A percentile compares a stretch with the other conserved stretches of the same genome.
Evolutionary conservation across 1,140 invertebrate species (phyloP).

Genomic region (Dreissena rostriformis): DNA sequence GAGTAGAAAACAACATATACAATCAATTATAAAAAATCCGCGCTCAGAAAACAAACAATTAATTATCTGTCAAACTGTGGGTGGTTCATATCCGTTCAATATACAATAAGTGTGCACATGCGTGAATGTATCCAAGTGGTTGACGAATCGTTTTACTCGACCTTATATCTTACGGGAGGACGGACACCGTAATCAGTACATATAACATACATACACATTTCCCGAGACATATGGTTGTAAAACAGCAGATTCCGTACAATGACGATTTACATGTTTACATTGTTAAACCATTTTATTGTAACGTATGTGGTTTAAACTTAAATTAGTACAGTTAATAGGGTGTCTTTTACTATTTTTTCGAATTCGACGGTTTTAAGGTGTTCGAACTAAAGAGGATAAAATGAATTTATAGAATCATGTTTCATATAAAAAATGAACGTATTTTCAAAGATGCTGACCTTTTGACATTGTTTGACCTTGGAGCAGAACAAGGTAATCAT

Average conservation of each 20-base stretch:
- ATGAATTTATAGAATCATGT: neutral
- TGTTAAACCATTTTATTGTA: too few relatives aligned
- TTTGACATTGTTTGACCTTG: constrained; percentile 76
- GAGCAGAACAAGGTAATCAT: constrained; percentile 77
- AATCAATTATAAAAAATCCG: neutral
- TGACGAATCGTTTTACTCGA: neutral
- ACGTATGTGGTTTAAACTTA: too few relatives aligned
- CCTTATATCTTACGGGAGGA: neutral
- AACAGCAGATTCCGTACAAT: too few relatives aligned
- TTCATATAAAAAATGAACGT: neutral
- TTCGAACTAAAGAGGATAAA: neutral
- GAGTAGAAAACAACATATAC: neutral
- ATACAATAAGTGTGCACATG: neutral
- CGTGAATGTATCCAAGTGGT: neutral
- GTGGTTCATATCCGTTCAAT: neutral
- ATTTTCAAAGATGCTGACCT: constrained; percentile 64
- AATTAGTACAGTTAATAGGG: neutral
- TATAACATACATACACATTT: too few relatives aligned
- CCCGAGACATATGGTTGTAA: too few relatives aligned
- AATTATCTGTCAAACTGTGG: neutral
- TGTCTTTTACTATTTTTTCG: neutral
- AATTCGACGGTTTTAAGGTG: neutral
- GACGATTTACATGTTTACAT: too few relatives aligned
- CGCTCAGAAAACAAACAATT: neutral
- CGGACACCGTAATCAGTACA: too few relatives aligned